Conservation (phyloP, 2,888 invertebrate species). For the Laothoe populi region DNA sequence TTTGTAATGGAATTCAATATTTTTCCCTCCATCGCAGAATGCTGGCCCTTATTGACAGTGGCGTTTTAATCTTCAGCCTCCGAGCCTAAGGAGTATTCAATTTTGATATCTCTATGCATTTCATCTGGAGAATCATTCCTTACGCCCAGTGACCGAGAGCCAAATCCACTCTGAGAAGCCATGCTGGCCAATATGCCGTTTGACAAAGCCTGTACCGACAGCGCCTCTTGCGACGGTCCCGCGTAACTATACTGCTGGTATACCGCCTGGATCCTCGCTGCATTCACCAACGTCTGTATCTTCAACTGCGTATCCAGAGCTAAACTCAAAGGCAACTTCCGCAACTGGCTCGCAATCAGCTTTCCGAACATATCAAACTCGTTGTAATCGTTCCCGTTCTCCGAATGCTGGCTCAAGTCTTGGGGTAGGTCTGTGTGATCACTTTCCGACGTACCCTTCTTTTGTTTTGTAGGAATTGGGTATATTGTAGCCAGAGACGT, state of each 20-base stretch:
- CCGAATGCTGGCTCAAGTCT: slow-evolving; percentile 78
- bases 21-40: background rate
- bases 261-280: slow-evolving; percentile 77
- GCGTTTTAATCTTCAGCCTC: slow-evolving; percentile 68
- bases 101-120: slow-evolving; percentile 67
- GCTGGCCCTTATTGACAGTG: background rate
- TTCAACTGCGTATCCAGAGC: slow-evolving; percentile 78
- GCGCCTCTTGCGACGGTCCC: slow-evolving; percentile 76
- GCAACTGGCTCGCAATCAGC: slow-evolving; percentile 76
- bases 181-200: slow-evolving; percentile 78
- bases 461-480: slow-evolving; percentile 74
- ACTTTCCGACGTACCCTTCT: slow-evolving; percentile 65
- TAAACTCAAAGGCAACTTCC: slow-evolving; percentile 74
- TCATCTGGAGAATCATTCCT: slow-evolving; percentile 74
- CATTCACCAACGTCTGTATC: slow-evolving; percentile 77
- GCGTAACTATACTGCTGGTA: slow-evolving; percentile 81
- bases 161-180: slow-evolving; percentile 67
- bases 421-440: slow-evolving; percentile 72
- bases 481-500: slow-evolving; percentile 77
- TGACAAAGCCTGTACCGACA: slow-evolving; percentile 77
- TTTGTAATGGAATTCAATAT: background rate
- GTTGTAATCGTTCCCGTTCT: slow-evolving; percentile 71
- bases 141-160: slow-evolving; percentile 59
- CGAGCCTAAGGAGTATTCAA: slow-evolving; percentile 71
- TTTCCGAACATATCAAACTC: slow-evolving; percentile 82